Evolutionary conservation across 35 echinoderm and acorn worm species (phyloP).

Genomic region (Lytechinus pictus): DNA sequence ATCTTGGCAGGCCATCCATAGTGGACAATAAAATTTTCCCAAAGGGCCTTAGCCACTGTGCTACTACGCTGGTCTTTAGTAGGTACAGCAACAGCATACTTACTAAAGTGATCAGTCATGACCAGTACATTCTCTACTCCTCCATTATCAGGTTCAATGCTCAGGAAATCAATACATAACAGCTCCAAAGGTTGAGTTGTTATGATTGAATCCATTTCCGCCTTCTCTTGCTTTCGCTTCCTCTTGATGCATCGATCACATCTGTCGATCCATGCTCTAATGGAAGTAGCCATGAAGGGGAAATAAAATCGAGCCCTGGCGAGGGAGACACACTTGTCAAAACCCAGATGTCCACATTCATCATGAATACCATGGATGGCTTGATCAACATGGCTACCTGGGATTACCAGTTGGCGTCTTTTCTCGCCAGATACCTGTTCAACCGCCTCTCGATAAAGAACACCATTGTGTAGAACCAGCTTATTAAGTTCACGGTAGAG

Average conservation of each 20-base stretch:
- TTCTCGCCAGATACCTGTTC: neutral
- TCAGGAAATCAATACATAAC: conserved; percentile 72
- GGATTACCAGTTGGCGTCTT: conserved; percentile 19
- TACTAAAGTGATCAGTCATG: conserved; percentile 37
- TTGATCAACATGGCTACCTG: neutral
- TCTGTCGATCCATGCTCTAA: conserved; percentile 39
- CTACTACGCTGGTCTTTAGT: conserved; percentile 33
- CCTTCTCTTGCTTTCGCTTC: conserved; percentile 52
- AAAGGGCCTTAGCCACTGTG: conserved; percentile 15
- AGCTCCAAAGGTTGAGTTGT: conserved; percentile 69
- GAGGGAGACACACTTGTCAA: conserved; percentile 51
- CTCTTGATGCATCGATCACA: conserved; percentile 62
- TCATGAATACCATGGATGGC: conserved; percentile 52
- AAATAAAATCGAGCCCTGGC: conserved; percentile 58
- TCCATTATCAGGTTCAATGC: conserved; percentile 58
- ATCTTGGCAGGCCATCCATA: no score
- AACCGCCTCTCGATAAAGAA: conserved; percentile 44
- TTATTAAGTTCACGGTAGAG: conserved; percentile 60
- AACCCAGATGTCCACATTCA: conserved; percentile 60
- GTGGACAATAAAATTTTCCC: no score
- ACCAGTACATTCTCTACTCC: conserved; percentile 25
- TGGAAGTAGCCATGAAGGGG: conserved; percentile 52
- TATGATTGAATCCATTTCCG: conserved; percentile 58
- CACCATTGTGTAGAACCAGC: conserved; percentile 27
- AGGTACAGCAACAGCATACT: conserved; percentile 14